phyloP scores from a whole-genome alignment of 2,888 invertebrate species.

The Mythimna impura region DNA sequence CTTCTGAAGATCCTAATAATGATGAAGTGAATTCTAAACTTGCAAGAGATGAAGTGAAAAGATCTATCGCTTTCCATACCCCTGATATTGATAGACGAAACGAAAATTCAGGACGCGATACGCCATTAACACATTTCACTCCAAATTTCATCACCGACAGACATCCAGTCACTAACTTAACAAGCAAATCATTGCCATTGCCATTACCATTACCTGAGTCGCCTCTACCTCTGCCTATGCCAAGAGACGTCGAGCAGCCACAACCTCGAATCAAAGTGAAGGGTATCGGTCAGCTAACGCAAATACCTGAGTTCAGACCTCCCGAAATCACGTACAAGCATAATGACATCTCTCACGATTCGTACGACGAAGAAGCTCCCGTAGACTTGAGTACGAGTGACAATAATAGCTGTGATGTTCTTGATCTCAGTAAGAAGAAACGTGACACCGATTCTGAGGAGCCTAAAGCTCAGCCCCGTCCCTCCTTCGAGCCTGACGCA shows the following conservation, averaged over 20 bases:
- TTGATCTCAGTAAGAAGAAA: slow-evolving; percentile 96
- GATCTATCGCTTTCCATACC: slow-evolving; percentile 89
- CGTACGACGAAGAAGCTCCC: slow-evolving; percentile 89
- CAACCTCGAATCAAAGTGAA: slow-evolving; percentile 91
- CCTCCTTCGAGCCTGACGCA: slow-evolving; percentile 83
- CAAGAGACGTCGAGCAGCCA: slow-evolving; percentile 82
- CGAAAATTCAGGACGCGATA: slow-evolving; percentile 82
- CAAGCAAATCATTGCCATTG: slow-evolving; percentile 75
- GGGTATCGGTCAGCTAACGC: slow-evolving; percentile 91
- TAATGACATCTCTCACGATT: slow-evolving; percentile 79
- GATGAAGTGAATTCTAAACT: slow-evolving; percentile 92
- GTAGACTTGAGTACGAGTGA: slow-evolving; percentile 93
- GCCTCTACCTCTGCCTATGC: slow-evolving; percentile 71
- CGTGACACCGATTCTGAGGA: slow-evolving; percentile 81
- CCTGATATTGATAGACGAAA: slow-evolving; percentile 87
- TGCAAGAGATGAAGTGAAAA: slow-evolving; percentile 89
- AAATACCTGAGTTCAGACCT: slow-evolving; percentile 88
- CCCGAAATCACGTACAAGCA: slow-evolving; percentile 80
- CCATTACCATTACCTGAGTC: slow-evolving; percentile 71
- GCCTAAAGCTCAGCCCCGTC: slow-evolving; percentile 83
- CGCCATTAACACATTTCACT: slow-evolving; percentile 85
- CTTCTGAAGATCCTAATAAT: slow-evolving; percentile 95
- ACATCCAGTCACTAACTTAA: slow-evolving; percentile 83
- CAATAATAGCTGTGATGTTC: slow-evolving; percentile 91
- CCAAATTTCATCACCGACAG: slow-evolving; percentile 86